Percentiles rank a stretch among this genome's conserved stretches.
These are phyloP conservation scores for Fringilla coelebs DNA, from an alignment of 2,797 vertebrate genomes.

Conservation along the genomic window DNA sequence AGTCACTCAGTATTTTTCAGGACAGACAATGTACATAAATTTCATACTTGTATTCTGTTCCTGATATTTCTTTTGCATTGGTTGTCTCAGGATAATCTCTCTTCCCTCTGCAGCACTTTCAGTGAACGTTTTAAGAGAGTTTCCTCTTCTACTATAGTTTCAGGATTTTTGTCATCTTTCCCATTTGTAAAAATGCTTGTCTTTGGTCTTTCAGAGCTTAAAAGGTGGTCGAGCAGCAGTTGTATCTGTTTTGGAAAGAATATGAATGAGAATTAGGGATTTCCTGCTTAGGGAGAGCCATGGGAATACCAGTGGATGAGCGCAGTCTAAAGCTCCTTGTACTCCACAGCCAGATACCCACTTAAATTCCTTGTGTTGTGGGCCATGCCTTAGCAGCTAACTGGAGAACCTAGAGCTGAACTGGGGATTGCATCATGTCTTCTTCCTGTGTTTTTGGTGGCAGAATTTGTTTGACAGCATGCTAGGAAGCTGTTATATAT, in stretches of 20 bases:
- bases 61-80: background rate
- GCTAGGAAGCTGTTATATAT: background rate
- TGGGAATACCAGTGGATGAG: background rate
- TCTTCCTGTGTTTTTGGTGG: background rate
- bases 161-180: background rate
- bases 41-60: background rate
- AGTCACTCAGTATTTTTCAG: background rate
- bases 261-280: constrained; percentile 3
- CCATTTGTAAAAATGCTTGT: background rate
- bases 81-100: background rate
- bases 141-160: background rate
- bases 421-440: background rate
- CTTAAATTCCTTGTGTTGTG: background rate
- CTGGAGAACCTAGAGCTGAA: background rate
- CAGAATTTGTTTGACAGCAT: background rate
- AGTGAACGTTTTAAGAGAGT: background rate
- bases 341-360: background rate
- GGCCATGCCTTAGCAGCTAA: background rate
- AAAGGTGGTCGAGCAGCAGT: constrained; percentile 18
- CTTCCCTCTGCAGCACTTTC: background rate
- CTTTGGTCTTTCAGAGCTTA: constrained; percentile 14
- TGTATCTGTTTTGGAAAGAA: background rate
- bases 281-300: background rate
- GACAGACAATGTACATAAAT: background rate
- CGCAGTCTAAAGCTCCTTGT: background rate